Percentiles rank a stretch among this genome's conserved stretches.
phyloP scores from a whole-genome alignment of 2,113 vertebrate genomes.

The Gymnarchus niloticus region DNA sequence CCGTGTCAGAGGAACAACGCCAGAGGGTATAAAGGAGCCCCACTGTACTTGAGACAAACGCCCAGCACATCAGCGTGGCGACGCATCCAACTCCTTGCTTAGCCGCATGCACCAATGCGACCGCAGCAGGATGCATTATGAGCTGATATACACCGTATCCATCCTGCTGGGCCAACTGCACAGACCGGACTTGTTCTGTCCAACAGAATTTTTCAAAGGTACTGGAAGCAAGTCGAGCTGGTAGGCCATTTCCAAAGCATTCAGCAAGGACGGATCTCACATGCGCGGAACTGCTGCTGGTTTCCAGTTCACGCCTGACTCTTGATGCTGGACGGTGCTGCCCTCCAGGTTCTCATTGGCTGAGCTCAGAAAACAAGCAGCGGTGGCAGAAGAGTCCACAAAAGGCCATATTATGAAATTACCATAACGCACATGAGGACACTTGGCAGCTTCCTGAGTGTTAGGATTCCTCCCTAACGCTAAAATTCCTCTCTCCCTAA shows the following conservation, averaged over 20 bases:
- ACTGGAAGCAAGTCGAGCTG: background rate
- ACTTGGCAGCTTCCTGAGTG: background rate
- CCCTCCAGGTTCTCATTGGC: background rate
- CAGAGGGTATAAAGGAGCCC: background rate
- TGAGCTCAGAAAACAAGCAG: too few relatives aligned
- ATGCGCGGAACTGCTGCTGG: background rate
- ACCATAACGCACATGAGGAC: background rate
- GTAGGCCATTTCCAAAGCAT: background rate
- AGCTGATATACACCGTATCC: background rate
- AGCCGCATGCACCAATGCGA: background rate
- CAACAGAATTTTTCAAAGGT: background rate
- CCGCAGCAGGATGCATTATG: background rate
- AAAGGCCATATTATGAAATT: background rate
- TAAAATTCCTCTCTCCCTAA: too few relatives aligned
- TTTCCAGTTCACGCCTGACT: background rate
- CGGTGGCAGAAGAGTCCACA: background rate
- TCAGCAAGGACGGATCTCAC: background rate
- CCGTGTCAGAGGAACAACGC: constrained; percentile 5
- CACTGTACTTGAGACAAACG: background rate
- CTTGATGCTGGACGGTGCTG: background rate
- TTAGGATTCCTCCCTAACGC: background rate
- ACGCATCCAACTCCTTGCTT: background rate
- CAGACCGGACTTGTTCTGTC: background rate
- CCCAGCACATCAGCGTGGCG: background rate
- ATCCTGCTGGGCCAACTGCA: background rate